Conservation (phyloP, 1,140 invertebrate species). For the Drosophila mojavensis region DNA sequence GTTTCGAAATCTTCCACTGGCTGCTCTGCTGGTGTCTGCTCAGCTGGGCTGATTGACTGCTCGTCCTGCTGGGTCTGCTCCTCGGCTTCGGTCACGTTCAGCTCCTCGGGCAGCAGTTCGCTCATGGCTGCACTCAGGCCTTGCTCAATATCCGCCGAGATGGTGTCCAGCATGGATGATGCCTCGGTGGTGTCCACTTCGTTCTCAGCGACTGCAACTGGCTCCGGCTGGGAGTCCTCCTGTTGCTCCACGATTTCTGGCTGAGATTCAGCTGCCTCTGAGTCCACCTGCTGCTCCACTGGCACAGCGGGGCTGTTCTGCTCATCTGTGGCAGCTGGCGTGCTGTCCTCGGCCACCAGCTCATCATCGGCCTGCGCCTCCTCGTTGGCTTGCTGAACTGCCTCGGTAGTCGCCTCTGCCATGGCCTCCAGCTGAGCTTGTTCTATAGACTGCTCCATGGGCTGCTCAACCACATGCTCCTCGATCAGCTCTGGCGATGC, state of each 20-base stretch:
- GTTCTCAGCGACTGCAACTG: constrained; percentile 24
- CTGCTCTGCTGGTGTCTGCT: neutral
- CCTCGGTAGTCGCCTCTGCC: constrained; percentile 50
- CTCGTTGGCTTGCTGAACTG: neutral
- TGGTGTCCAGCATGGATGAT: constrained; percentile 48
- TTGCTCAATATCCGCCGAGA: constrained; percentile 56
- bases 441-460: constrained; percentile 9
- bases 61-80: constrained; percentile 4
- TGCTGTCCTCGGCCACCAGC: neutral
- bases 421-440: constrained; percentile 47
- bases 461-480: constrained; percentile 57
- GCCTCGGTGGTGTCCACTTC: constrained; percentile 63
- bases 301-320: neutral
- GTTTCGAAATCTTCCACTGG: constrained; percentile 16
- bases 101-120: constrained; percentile 54
- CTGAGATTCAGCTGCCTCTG: neutral
- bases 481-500: constrained; percentile 49
- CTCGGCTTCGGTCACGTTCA: constrained; percentile 24
- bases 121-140: constrained; percentile 61
- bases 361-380: constrained; percentile 28
- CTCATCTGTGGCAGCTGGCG: neutral
- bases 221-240: constrained; percentile 1
- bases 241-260: constrained; percentile 3
- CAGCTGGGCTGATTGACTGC: neutral
- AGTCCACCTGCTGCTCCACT: neutral